Evolutionary conservation across 2,888 invertebrate species (phyloP), one percentile per base, ranked within the genome.

Genomic region (Salpingus planirostris): DNA sequence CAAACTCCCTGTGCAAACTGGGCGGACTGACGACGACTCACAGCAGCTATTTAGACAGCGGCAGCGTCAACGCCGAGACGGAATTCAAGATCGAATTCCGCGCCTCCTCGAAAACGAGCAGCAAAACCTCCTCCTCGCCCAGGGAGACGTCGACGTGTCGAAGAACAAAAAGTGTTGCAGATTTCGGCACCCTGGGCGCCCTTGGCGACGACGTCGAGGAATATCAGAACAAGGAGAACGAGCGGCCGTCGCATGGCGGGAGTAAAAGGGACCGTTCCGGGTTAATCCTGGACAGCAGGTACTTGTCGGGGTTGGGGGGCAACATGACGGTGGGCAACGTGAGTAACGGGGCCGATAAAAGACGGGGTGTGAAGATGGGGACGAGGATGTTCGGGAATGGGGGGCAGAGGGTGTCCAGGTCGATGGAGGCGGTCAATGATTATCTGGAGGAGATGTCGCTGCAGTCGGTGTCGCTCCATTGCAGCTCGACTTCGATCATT

Each of bases 201-300:
- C 73, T 78, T 49, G 69, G 68, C 29, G 31, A 39, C 71, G 70
- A 64, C 21, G 51, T 69, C 27, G 74, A 78, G 50, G 68, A 68
- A 28, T 73, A 69, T 45, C 74, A 74, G 51, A 79, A 81, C 53
- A 80, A 80, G 50, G 80, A 80, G 56, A 81, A 82, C 55, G 76
- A 79, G 49, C 74, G 72, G 51, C 78, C 80, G 0, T 45, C 62
- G 53, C n/a, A n/a, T n/a, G n/a, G n/a, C n/a, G 40, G 40, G 18
- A 13, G 11, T 3, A 25, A 35, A 7, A 23, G 22, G 1, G 27
- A 26, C 13, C 11, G 18, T 21, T 29, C 40, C n/a, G 53, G 57
- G 10, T 45, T 60, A 21, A 47, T 59, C 14, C 36, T 62, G 23
- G 62, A 62, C 27, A 61, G 59, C 36, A 49, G 55, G 33, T 58